Conservation (phyloP, 2,888 invertebrate genomes). For the Drosophila gaucha region DNA sequence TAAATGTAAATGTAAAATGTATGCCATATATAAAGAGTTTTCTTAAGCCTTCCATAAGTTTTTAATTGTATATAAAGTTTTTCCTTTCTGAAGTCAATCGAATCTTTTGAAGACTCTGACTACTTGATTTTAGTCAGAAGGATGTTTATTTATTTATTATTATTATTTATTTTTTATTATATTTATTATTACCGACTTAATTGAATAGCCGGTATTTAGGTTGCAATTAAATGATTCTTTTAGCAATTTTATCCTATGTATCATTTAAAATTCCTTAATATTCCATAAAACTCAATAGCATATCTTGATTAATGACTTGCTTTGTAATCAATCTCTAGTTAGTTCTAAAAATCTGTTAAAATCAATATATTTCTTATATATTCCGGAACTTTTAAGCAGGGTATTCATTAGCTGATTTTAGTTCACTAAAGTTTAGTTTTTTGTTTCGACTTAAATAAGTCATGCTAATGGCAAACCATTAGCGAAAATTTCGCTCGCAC, state of each 20-base stretch:
- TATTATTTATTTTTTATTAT: too few species aligned
- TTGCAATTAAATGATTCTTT: too few species aligned
- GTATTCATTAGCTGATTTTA: slow-evolving; percentile 1
- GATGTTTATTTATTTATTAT: too few species aligned
- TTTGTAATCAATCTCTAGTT: not conserved
- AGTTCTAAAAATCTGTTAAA: not conserved
- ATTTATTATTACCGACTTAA: too few species aligned
- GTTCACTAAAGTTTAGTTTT: slow-evolving; percentile 11
- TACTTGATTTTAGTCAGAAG: too few species aligned
- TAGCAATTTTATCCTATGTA: not conserved
- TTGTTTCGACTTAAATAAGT: slow-evolving; percentile 70
- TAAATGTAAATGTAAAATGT: too few species aligned
- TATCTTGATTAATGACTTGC: not conserved
- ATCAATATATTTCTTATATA: not conserved
- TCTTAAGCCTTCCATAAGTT: too few species aligned
- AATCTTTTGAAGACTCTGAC: too few species aligned
- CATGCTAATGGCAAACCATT: slow-evolving; percentile 79
- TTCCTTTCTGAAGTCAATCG: too few species aligned
- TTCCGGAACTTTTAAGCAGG: not conserved
- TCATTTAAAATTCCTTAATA: not conserved
- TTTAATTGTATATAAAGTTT: too few species aligned
- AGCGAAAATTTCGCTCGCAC: slow-evolving; percentile 65
- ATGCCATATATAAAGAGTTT: too few species aligned
- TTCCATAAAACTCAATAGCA: not conserved
- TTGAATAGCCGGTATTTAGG: too few species aligned